Percentiles rank a stretch among this genome's conserved stretches.
Evolutionary conservation across 2,888 invertebrate species (phyloP).

Genomic region (Portevinia maculata): DNA sequence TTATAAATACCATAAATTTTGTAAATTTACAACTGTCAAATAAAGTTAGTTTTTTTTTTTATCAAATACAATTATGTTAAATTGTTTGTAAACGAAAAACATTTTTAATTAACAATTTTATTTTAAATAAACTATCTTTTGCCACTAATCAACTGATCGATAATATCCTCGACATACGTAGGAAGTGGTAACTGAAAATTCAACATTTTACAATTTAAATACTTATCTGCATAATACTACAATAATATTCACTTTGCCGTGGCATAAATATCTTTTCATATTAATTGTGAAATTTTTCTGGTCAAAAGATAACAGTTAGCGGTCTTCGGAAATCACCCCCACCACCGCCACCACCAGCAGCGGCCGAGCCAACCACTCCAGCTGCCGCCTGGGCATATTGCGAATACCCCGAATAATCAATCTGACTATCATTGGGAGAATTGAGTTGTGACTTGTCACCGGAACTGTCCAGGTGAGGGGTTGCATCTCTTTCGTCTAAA

Average conservation of each 20-base stretch:
- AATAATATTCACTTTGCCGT: constrained; percentile 54
- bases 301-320: constrained; percentile 83
- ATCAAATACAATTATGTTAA: too few relatives aligned
- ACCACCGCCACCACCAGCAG: constrained; percentile 72
- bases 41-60: too few relatives aligned
- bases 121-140: constrained; percentile 37
- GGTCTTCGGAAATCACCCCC: constrained; percentile 82
- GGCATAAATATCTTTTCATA: constrained; percentile 48
- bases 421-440: constrained; percentile 81
- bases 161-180: constrained; percentile 5
- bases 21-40: too few relatives aligned
- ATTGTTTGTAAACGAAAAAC: constrained; percentile 5
- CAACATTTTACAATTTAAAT: constrained; percentile 70
- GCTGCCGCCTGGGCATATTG: constrained; percentile 76
- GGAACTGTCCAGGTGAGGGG: constrained; percentile 80
- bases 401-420: constrained; percentile 81
- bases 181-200: constrained; percentile 32
- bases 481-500: constrained; percentile 81
- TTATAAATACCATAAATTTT: too few relatives aligned
- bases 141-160: constrained; percentile 32
- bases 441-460: constrained; percentile 80
- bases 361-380: constrained; percentile 54
- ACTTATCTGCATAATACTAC: constrained; percentile 63
- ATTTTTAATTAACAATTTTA: constrained; percentile 20
- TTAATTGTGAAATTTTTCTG: constrained; percentile 76